Base-by-base conservation (phyloP, 2,888 invertebrate genomes). In the Chymomyza fuscimana region DNA sequence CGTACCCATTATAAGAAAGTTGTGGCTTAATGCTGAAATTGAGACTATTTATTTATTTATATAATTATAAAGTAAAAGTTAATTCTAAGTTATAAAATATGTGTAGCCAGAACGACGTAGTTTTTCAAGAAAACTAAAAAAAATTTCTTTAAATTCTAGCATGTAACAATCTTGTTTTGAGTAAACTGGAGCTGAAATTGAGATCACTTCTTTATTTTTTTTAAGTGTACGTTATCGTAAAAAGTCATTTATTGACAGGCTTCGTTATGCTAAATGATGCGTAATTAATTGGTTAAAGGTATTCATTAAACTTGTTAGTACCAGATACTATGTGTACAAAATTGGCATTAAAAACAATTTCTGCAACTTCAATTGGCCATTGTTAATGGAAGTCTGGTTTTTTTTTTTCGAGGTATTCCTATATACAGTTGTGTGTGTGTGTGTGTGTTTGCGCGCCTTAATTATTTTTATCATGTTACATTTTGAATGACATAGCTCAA, bases 381-480 rank as follows among this genome's bases (percentile, higher is more conserved):
- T 56, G 56, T 15, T 56, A 25, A 56, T 46, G 40, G 40, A 46
- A 46, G 40, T 46, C 12, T 4, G 12, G 10, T 46, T 46, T 40
- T 52, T 52, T 22, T 19, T 54, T 54, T 54, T 19, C 2, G 9
- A 54, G 9, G 54, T 54, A 22, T 16, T 5, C 19, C 1, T 19
- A 52, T 9, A 10, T 25, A 25, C 25, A 19, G 54, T 19, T 16
- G 19, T 54, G 54, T 54, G 54, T 54, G 54, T 16, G 19, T 54
- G 54, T 54, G 54, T 54, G 54, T 54, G 9, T 54, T 4, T 22
- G 22, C 19, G 32, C 36, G 51, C 60, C 67, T 73, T 80, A 80
- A 80, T 79, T 81, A 80, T 81, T 77, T 79, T 77, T 70, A 72
- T 82, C 68, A 76, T 69, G 67, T 82, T 74, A 82, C 70, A 78